Conservation (phyloP, 92 coral and sea anemone genomes). For the Parazoanthus darwini region DNA sequence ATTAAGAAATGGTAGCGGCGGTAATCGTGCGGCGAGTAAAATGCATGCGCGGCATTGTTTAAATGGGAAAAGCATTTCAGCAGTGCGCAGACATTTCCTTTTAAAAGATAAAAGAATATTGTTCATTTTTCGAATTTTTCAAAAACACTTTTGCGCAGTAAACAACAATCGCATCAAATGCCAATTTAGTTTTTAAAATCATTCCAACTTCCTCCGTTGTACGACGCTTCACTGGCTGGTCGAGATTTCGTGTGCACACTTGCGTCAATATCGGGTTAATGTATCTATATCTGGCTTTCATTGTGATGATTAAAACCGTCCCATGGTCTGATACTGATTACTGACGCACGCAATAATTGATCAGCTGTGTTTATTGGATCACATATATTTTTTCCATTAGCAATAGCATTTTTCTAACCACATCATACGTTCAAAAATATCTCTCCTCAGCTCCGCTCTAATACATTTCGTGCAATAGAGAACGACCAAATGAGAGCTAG, state of each 20-base stretch:
- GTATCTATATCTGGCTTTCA: not conserved
- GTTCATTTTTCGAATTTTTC: not conserved
- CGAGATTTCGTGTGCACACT: not conserved
- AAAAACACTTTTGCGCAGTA: not conserved
- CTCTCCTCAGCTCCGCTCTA: not conserved
- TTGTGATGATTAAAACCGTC: not conserved
- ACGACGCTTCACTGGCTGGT: not conserved
- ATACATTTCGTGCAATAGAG: not conserved
- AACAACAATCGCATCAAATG: not conserved
- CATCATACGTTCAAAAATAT: not conserved
- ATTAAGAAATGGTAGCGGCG: no score
- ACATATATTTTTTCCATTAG: not conserved
- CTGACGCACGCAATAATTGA: not conserved
- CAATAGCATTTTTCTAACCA: not conserved
- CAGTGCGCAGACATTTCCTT: not conserved
- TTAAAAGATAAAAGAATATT: not conserved
- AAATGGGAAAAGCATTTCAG: not conserved
- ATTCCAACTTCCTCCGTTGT: not conserved
- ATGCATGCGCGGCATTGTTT: not conserved
- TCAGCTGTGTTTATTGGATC: not conserved
- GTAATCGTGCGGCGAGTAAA: not conserved
- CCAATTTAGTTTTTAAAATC: not conserved
- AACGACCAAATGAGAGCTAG: no score
- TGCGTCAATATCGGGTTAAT: not conserved
- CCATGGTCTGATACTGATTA: not conserved